phyloP scores from a whole-genome alignment of 2,888 invertebrate genomes.

The Selenia dentaria region DNA sequence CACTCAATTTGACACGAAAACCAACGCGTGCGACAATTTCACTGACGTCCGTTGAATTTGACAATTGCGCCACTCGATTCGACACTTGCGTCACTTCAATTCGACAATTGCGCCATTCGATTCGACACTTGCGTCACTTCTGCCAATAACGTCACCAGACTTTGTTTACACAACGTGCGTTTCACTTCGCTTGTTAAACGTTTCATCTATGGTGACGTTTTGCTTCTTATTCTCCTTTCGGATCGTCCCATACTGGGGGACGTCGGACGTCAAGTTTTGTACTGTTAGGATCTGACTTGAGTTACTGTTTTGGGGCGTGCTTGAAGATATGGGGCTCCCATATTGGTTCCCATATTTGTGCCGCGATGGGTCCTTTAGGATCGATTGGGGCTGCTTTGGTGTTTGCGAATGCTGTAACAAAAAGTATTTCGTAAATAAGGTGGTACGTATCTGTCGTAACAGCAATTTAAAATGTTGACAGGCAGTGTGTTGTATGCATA shows the following conservation, averaged over 20 bases:
- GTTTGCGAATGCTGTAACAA: conserved; percentile 75
- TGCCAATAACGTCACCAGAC: conserved; percentile 29
- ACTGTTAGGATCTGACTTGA: conserved; percentile 85
- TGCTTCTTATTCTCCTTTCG: conserved; percentile 78
- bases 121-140: conserved; percentile 10
- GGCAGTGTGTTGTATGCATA: too few relatives aligned
- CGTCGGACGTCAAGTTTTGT: conserved; percentile 79
- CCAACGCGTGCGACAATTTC: not conserved
- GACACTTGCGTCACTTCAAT: conserved; percentile 1
- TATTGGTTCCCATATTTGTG: conserved; percentile 84
- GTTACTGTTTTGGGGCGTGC: conserved; percentile 70
- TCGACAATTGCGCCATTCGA: not conserved
- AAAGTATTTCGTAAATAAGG: conserved; percentile 10
- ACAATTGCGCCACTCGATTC: not conserved
- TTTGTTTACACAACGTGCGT: conserved; percentile 67
- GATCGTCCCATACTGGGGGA: conserved; percentile 82
- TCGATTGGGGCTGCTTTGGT: conserved; percentile 85
- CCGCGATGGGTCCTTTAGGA: conserved; percentile 86
- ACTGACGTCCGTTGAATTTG: not conserved
- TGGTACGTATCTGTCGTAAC: too few relatives aligned
- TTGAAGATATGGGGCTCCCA: conserved; percentile 72
- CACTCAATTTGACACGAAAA: conserved; percentile 11
- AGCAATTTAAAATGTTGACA: too few relatives aligned
- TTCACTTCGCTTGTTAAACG: conserved; percentile 73
- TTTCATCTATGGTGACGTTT: conserved; percentile 79